A percentile compares a stretch with the other conserved stretches of the same genome.
These are phyloP conservation scores for Clarias macrocephalus DNA, from an alignment of 2,113 vertebrate species.

Conservation along the genomic window DNA sequence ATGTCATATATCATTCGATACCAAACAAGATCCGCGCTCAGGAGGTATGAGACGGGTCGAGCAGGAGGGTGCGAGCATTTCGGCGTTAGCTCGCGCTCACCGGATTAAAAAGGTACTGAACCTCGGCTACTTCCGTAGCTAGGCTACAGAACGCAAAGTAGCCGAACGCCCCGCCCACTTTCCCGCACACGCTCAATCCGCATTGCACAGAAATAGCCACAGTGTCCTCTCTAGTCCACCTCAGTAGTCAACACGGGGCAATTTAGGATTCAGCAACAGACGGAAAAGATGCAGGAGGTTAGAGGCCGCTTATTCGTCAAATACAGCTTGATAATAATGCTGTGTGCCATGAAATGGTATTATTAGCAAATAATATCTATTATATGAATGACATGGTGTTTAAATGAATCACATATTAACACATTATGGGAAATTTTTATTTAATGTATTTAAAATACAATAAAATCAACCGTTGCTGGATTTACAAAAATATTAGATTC, in stretches of 20 bases:
- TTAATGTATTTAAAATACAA: not conserved
- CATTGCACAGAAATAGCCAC: not conserved
- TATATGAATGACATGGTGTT: not conserved
- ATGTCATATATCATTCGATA: not conserved
- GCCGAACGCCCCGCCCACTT: constrained; percentile 25
- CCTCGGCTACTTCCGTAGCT: constrained; percentile 45
- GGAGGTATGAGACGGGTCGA: not conserved
- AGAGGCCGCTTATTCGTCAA: not conserved
- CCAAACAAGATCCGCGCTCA: not conserved
- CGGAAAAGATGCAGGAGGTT: not conserved
- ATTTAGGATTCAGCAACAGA: not conserved
- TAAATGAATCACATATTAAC: not conserved
- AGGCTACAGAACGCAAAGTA: not conserved
- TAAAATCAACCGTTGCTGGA: not conserved
- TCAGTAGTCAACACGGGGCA: not conserved
- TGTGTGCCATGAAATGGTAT: not conserved
- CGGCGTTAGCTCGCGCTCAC: constrained; percentile 14
- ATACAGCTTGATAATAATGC: not conserved
- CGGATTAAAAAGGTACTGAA: constrained; percentile 33
- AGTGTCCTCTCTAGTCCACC: not conserved
- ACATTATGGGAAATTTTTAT: not conserved
- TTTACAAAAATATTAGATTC: not conserved
- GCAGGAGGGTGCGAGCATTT: not conserved
- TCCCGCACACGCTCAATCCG: no score
- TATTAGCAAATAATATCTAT: not conserved